These are phyloP conservation scores for Python bivittatus DNA, from an alignment of 2,113 vertebrate genomes.

Conservation along the genomic window DNA sequence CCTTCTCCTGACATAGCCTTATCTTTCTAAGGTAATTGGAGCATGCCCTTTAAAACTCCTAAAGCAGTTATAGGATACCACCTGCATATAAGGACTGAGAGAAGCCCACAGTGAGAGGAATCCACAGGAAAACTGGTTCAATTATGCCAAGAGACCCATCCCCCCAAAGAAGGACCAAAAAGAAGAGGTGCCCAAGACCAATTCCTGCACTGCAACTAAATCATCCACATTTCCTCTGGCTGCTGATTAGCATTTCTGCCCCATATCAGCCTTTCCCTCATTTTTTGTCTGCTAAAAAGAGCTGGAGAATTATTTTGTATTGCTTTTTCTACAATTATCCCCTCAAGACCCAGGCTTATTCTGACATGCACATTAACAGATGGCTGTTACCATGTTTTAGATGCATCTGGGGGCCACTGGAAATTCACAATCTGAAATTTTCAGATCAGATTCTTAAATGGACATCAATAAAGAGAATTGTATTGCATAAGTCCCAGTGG, in stretches of 20 bases:
- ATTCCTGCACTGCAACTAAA: not conserved
- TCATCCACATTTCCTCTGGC: not conserved
- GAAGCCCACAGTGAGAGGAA: not conserved
- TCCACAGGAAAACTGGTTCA: not conserved
- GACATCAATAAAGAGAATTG: not conserved
- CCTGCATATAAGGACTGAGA: not conserved
- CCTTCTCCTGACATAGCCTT: not conserved
- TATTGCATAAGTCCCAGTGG: not conserved
- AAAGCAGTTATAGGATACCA: not conserved
- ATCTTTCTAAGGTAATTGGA: not conserved
- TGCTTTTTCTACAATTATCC: not conserved
- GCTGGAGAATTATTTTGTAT: not conserved
- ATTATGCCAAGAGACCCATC: not conserved
- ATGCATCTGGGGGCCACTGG: not conserved
- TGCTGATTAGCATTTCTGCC: not conserved
- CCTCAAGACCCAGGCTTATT: constrained; percentile 24
- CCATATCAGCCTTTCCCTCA: not conserved
- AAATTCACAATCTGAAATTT: not conserved
- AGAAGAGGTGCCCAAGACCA: constrained; percentile 31
- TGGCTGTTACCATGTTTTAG: not conserved
- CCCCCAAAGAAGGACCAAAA: not conserved
- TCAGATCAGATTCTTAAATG: not conserved
- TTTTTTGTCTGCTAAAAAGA: not conserved
- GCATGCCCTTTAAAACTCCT: not conserved
- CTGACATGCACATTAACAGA: constrained; percentile 17